These are phyloP conservation scores for Strigamia crassipes DNA, from an alignment of 2,888 invertebrate genomes.

Conservation along the genomic window DNA sequence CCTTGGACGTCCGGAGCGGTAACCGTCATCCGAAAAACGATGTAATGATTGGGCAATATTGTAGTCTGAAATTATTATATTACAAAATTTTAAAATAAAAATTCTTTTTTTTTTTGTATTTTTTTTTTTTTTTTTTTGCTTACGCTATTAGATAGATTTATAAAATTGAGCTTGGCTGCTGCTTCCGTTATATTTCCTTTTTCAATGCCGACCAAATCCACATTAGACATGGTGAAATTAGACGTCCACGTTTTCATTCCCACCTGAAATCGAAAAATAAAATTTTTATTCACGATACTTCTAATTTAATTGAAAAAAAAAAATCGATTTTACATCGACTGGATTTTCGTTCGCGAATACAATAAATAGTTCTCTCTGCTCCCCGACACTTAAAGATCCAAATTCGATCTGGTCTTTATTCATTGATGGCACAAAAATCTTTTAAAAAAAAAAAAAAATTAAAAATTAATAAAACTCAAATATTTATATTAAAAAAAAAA, in stretches of 20 bases:
- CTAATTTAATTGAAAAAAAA: not conserved
- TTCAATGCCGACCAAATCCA: slow-evolving; percentile 66
- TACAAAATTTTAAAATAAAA: too few relatives aligned
- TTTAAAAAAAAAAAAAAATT: slow-evolving; percentile 44
- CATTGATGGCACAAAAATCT: slow-evolving; percentile 26
- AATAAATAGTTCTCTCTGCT: slow-evolving; percentile 72
- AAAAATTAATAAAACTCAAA: too few relatives aligned
- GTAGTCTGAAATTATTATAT: slow-evolving; percentile 45
- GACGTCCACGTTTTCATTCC: slow-evolving; percentile 63
- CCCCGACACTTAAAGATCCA: slow-evolving; percentile 63
- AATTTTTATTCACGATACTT: not conserved
- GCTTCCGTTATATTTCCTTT: slow-evolving; percentile 60
- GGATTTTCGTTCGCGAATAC: slow-evolving; percentile 77
- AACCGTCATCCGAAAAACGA: slow-evolving; percentile 73
- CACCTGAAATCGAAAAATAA: slow-evolving; percentile 48
- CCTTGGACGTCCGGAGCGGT: slow-evolving; percentile 72
- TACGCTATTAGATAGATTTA: slow-evolving; percentile 60
- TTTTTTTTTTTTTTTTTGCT: too few relatives aligned
- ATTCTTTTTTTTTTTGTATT: not conserved
- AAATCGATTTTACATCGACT: slow-evolving; percentile 67
- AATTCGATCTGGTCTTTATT: slow-evolving; percentile 60
- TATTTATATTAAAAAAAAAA: not conserved
- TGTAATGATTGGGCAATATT: slow-evolving; percentile 66
- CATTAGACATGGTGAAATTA: slow-evolving; percentile 66
- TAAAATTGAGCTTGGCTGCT: slow-evolving; percentile 57